Percentiles rank a stretch among this genome's conserved stretches.
phyloP scores from a whole-genome alignment of 1,140 invertebrate species.

The Phocides pigmalion region DNA sequence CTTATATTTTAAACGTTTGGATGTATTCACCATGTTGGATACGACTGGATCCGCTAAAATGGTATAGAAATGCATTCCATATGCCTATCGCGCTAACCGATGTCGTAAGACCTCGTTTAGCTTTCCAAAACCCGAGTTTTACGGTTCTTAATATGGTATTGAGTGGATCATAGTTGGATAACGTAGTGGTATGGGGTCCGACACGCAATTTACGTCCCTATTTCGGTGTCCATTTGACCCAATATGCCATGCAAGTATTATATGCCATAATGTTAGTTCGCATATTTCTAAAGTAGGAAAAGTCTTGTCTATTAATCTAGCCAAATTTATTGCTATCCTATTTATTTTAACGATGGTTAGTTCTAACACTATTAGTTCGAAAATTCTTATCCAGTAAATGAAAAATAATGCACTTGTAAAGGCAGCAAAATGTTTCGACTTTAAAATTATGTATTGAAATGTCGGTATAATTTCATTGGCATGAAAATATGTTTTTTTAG shows the following conservation, averaged over 20 bases:
- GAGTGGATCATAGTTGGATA: conserved; percentile 22
- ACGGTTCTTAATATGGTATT: conserved; percentile 19
- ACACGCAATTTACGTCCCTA: not conserved
- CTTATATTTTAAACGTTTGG: conserved; percentile 63
- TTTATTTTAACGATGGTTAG: no score
- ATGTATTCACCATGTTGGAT: conserved; percentile 60
- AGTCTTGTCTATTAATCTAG: no score
- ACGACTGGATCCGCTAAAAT: conserved; percentile 60
- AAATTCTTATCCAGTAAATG: no score
- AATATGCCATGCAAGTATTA: not conserved
- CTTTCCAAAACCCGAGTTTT: conserved; percentile 27
- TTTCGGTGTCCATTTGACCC: not conserved
- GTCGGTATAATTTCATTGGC: no score
- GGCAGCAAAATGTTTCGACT: no score
- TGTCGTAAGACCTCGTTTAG: conserved; percentile 43
- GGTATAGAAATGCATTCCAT: conserved; percentile 55
- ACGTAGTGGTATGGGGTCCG: not conserved
- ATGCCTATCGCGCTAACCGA: conserved; percentile 35
- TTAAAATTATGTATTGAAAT: no score
- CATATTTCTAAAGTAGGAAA: no score
- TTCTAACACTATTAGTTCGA: no score
- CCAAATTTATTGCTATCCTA: no score
- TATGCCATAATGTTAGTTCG: no score
- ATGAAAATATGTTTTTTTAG: no score
- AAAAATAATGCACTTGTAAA: no score